These are phyloP conservation scores for Pteruthius melanotis DNA, from an alignment of 2,113 vertebrate species.

Conservation along the genomic window DNA sequence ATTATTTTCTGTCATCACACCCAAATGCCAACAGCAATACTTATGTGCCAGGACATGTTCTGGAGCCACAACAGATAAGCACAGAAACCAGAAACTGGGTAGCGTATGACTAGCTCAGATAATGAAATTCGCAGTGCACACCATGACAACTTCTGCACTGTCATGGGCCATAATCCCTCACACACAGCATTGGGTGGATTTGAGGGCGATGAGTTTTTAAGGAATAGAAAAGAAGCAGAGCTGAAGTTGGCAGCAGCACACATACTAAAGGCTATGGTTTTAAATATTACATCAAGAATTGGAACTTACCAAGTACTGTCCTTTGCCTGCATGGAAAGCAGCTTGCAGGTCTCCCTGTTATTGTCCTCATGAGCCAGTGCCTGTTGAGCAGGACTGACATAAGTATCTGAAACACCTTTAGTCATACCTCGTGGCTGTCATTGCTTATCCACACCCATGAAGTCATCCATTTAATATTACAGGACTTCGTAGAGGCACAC, in stretches of 20 bases:
- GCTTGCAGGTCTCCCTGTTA: too few relatives aligned
- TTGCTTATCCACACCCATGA: background rate
- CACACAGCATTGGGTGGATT: background rate
- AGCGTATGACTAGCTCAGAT: background rate
- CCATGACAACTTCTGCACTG: rapidly evolving
- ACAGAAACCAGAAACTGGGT: background rate
- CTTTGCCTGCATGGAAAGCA: background rate
- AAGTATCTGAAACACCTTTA: background rate
- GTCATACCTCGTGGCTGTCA: background rate
- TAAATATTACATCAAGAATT: background rate
- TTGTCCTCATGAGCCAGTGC: rapidly evolving
- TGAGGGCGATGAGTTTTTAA: rapidly evolving
- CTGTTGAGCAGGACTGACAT: background rate
- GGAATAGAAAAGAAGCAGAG: background rate
- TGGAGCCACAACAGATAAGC: background rate
- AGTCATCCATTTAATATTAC: background rate
- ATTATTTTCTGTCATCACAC: background rate
- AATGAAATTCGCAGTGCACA: rapidly evolving
- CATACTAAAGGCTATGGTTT: rapidly evolving
- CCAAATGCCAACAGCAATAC: background rate
- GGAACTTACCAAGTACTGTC: background rate
- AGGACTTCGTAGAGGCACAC: background rate
- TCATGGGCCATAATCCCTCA: rapidly evolving
- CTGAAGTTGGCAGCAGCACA: background rate
- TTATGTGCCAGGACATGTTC: background rate